phyloP scores from a whole-genome alignment of 2,797 vertebrate genomes.

The Pseudochromis fuscus region DNA sequence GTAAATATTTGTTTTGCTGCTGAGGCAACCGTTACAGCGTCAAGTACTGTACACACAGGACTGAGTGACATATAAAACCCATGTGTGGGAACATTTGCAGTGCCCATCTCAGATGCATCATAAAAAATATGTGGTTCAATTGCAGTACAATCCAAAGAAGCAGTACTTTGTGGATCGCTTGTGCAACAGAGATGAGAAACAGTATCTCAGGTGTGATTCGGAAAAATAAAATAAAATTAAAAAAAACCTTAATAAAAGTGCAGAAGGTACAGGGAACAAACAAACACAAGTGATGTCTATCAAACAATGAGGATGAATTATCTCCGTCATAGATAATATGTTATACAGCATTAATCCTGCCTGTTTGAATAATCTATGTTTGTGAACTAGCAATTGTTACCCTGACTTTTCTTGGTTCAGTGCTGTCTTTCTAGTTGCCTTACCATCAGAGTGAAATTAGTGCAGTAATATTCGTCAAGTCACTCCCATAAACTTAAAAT shows the following conservation, averaged over 20 bases:
- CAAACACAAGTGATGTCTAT: background rate
- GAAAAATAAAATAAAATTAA: no score
- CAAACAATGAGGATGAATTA: background rate
- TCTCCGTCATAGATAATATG: no score
- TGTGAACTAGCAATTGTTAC: no score
- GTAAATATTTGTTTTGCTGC: constrained; percentile 24
- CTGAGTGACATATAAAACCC: background rate
- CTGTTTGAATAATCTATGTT: no score
- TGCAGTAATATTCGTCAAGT: background rate
- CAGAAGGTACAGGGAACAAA: no score
- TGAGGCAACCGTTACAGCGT: background rate
- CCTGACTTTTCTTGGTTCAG: no score
- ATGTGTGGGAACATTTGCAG: constrained; percentile 2
- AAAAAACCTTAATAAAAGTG: no score
- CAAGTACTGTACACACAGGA: constrained; percentile 10
- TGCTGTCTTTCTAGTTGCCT: background rate
- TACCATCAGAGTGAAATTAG: background rate
- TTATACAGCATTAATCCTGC: no score
- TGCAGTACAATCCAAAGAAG: background rate
- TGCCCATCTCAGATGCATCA: background rate
- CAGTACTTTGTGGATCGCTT: background rate
- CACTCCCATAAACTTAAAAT: background rate
- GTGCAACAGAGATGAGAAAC: background rate
- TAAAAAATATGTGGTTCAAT: background rate
- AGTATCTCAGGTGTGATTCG: background rate